Base-by-base conservation (phyloP, 2,888 invertebrate genomes). In the Luperina testacea region DNA sequence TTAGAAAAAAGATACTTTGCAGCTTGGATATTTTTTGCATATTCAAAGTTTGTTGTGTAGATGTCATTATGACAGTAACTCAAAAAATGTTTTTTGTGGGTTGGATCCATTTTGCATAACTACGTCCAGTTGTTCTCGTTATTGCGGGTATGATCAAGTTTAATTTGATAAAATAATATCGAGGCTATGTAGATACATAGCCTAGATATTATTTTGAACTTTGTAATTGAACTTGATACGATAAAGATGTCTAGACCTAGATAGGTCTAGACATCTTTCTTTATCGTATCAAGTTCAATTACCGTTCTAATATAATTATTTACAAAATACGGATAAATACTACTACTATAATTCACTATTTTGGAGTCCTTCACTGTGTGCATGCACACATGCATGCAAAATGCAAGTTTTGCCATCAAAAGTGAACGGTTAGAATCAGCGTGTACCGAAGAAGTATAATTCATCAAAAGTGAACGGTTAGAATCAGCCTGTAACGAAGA, bases 81-180 rank as follows among this genome's bases (percentile, higher is more conserved):
- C 5, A 48, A 48, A 48, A 48, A 48, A 48, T 48, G 48, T 0
- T 48, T 48, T 45, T 48, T 48, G 48, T 48, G 48, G 48, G 48
- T 48, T 48, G 48, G 48, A 48, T 48, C 13, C 13, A 15, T 48
- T 48, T 48, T 48, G 48, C 13, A 48, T 48, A 48, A 48, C 48
- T 48, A 48, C 48, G 48, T 48, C 48, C 45, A 45, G 32, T 32
- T 38, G 32, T 38, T 63, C 15, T 32, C 61, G 20, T 17, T 68
- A 68, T 61, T n/a, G 45, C 9, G 11, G 4, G 32, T 45, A 75
- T 79, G 24, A 53, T 57, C 27, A 53, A 48, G 24, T 80, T 63
- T 63, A 27, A 68, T 74, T 68, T 61, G 24, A 59, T 73, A 27
- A 51, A 27, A 74, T n/a, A 65, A 20, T 24, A 5, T 42, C 24